Percentiles rank a stretch among this genome's conserved stretches.
Conservation (phyloP, 2,888 invertebrate species). For the Hemicrepidius hirtus region DNA sequence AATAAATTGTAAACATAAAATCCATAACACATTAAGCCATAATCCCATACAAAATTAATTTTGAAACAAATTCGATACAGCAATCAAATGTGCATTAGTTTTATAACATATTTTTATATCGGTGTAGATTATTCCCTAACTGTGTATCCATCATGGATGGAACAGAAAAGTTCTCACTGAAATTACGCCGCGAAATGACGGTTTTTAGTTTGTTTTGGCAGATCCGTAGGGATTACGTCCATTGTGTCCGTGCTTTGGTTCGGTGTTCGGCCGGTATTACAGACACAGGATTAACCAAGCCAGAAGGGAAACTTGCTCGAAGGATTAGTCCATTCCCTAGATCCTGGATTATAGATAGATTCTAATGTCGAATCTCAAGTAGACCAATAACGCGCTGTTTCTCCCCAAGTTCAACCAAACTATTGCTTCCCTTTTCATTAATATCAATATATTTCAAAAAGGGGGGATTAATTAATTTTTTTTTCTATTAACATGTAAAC, state of each 20-base stretch:
- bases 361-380: constrained; percentile 65
- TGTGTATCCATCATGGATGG: constrained; percentile 45
- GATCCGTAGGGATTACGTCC: constrained; percentile 68
- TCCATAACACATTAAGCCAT: constrained; percentile 2
- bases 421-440: constrained; percentile 9
- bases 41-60: constrained; percentile 11
- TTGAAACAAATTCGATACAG: constrained; percentile 9
- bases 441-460: too few species aligned
- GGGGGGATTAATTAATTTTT: too few species aligned
- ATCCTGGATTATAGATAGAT: constrained; percentile 68
- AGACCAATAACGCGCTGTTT: constrained; percentile 50
- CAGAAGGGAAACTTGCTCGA: constrained; percentile 68
- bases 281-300: constrained; percentile 67
- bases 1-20: constrained; percentile 12
- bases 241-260: constrained; percentile 67
- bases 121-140: constrained; percentile 38
- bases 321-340: constrained; percentile 69
- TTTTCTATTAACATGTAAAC: too few species aligned
- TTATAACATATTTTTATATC: constrained; percentile 18
- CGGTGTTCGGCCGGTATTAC: constrained; percentile 63
- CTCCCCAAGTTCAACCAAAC: constrained; percentile 29
- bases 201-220: constrained; percentile 69
- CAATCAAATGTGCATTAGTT: constrained; percentile 11
- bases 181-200: constrained; percentile 68
- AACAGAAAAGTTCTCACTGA: constrained; percentile 63